These are phyloP conservation scores for Phaenicophaeus curvirostris DNA, from an alignment of 2,797 vertebrate species.

Conservation along the genomic window DNA sequence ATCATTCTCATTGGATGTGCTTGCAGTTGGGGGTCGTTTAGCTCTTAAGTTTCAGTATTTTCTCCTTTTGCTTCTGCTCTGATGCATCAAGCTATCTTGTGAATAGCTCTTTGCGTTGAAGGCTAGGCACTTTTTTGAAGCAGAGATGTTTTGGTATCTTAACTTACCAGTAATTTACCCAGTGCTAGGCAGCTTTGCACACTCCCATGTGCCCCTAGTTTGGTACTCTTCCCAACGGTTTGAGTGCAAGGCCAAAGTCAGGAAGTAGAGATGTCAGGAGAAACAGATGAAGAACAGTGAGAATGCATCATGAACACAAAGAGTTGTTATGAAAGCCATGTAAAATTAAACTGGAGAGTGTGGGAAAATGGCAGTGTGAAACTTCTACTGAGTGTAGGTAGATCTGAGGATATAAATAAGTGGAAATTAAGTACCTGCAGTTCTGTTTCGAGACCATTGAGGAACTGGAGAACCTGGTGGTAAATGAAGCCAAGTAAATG, in stretches of 20 bases:
- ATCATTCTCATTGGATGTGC: background rate
- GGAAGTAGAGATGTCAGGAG: background rate
- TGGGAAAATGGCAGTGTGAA: background rate
- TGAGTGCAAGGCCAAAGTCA: background rate
- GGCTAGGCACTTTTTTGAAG: background rate
- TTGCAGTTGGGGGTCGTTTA: background rate
- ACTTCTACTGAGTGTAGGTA: background rate
- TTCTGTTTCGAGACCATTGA: background rate
- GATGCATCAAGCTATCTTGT: background rate
- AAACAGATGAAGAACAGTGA: rapidly evolving
- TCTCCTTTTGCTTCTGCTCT: background rate
- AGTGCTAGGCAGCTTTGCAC: background rate
- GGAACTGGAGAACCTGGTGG: background rate
- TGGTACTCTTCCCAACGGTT: background rate
- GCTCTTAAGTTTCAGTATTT: background rate
- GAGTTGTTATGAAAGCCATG: background rate
- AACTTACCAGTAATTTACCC: background rate
- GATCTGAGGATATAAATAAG: background rate
- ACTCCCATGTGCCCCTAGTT: background rate
- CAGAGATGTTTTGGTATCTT: background rate
- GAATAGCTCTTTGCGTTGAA: background rate
- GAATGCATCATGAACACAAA: background rate
- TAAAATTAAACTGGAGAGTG: background rate
- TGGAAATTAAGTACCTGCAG: background rate
- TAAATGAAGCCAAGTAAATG: background rate